Base-by-base conservation (phyloP, 1,140 invertebrate species). In the Battus philenor region DNA sequence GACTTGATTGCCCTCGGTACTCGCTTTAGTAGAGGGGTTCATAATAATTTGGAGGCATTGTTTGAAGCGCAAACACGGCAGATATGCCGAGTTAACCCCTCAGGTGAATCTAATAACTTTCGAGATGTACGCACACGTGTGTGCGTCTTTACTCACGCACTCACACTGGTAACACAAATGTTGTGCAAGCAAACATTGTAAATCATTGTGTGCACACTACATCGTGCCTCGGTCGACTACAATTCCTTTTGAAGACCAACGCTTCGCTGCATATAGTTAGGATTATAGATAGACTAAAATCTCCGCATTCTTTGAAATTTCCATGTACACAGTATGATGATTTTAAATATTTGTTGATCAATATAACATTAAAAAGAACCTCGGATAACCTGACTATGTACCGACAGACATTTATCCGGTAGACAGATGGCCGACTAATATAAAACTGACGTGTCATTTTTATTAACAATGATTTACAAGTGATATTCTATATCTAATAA, bases 101-200 rank as follows among this genome's bases (percentile, higher is more conserved):
- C 73, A 77, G 73, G 73, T 77, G 70, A 62, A 73, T 70, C 65
- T 76, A 72, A 72, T 72, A 72, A 66, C 64, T 60, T 66, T 47
- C 2, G 17, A 12, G 16, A 44, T 53, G 38, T 48, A 51, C 26
- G 38, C 52, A 20, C 24, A 16, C 15, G 7, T 10, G 8, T 44
- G 26, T 9, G 8, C 17, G 18, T 10, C 11, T 12, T 39, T 20
- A 32, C 30, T 12, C 32, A 38, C 36, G n/a, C n/a, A n/a, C n/a
- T n/a, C n/a, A n/a, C n/a, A n/a, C n/a, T n/a, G n/a, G n/a, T n/a
- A 39, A 39, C 7, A 20, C 13, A 16, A 1, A 7, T 15, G 24
- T 17, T 10, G 16, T 41, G 17, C 13, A 22, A 4, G 16, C 20
- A 41, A 48, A 30, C 38, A 12, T 30, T 12, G 32, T 50, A 34